phyloP scores from a whole-genome alignment of 1,140 invertebrate genomes.

The Bombus vancouverensis region DNA sequence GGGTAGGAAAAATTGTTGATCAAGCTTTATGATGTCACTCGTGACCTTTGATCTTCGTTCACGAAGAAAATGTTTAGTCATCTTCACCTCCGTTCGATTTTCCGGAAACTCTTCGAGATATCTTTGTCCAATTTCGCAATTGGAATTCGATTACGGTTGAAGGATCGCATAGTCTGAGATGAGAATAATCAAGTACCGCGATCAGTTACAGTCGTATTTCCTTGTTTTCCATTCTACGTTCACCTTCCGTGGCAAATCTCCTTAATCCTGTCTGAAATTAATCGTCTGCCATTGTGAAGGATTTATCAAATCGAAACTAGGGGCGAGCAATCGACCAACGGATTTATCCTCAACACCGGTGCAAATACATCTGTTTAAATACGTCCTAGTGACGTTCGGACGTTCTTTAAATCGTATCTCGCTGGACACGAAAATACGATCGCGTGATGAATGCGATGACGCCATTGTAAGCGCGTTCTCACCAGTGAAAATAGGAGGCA shows the following conservation, averaged over 20 bases:
- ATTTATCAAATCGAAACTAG: slow-evolving; percentile 40
- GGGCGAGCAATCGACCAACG: slow-evolving; percentile 35
- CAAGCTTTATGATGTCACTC: not conserved
- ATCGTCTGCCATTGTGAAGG: not conserved
- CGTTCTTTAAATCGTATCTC: slow-evolving; percentile 58
- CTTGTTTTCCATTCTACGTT: not conserved
- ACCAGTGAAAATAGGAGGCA: not conserved
- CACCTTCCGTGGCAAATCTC: not conserved
- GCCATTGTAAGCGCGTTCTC: not conserved
- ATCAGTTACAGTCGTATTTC: not conserved
- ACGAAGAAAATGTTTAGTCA: too few species aligned
- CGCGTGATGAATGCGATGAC: slow-evolving; percentile 10
- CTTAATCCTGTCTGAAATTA: not conserved
- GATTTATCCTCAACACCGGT: slow-evolving; percentile 13
- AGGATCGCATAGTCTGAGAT: too few species aligned
- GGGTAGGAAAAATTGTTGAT: not conserved
- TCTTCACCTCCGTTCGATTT: too few species aligned
- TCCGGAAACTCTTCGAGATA: too few species aligned
- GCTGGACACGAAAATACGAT: slow-evolving; percentile 28
- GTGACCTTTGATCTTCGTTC: too few species aligned
- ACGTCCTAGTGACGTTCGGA: slow-evolving; percentile 40
- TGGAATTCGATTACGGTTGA: not conserved
- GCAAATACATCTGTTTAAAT: slow-evolving; percentile 54
- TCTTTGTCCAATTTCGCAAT: not conserved
- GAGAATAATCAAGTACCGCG: not conserved